These are phyloP conservation scores for Phorcus lineatus DNA, from an alignment of 2,888 invertebrate species.

Conservation along the genomic window DNA sequence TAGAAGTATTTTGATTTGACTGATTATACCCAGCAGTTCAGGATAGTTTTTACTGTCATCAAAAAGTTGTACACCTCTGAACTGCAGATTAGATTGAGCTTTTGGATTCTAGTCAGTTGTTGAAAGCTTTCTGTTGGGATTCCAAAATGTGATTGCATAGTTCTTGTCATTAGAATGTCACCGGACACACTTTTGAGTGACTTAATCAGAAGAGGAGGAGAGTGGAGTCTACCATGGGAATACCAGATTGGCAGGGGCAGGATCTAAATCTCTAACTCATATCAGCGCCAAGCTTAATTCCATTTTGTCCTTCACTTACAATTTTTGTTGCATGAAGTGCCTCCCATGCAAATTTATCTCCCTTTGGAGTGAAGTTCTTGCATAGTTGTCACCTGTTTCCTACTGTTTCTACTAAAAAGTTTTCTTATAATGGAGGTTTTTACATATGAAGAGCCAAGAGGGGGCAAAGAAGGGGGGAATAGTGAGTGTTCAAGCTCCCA, in stretches of 20 bases:
- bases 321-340: too few relatives aligned
- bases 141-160: neutral
- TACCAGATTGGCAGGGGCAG: neutral
- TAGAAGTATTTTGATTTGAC: neutral
- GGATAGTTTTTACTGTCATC: neutral
- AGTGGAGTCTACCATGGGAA: neutral
- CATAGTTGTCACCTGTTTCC: too few relatives aligned
- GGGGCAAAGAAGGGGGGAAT: too few relatives aligned
- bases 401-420: too few relatives aligned
- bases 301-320: too few relatives aligned
- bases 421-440: too few relatives aligned
- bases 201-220: neutral
- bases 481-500: too few relatives aligned
- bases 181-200: neutral
- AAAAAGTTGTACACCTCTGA: conserved; percentile 1
- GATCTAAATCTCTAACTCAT: neutral
- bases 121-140: neutral
- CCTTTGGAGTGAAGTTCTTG: too few relatives aligned
- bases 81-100: neutral
- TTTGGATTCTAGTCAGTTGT: neutral
- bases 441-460: too few relatives aligned
- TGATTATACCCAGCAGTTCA: neutral
- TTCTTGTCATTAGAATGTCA: conserved; percentile 2
- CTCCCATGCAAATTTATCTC: too few relatives aligned
- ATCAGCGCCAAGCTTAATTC: too few relatives aligned